Conservation (phyloP, 2,888 invertebrate genomes). For the Pachycephus smyrnensis region DNA sequence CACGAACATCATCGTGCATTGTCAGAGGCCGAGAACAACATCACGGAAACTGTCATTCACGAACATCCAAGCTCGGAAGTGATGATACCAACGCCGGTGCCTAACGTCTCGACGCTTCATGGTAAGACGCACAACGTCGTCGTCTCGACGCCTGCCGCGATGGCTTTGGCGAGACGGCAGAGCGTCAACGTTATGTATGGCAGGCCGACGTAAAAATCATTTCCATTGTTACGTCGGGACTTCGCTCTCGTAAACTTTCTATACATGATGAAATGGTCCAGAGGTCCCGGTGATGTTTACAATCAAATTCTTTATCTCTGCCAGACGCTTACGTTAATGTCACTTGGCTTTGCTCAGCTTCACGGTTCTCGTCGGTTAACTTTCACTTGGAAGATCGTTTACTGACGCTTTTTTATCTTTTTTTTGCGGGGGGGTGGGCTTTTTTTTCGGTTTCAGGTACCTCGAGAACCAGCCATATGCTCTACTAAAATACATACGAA, state of each 20-base stretch:
- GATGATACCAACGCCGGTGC: constrained; percentile 16
- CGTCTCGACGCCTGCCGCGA: constrained; percentile 15
- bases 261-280: background rate
- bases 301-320: background rate
- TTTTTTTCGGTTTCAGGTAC: constrained; percentile 25
- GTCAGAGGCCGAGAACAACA: constrained; percentile 55
- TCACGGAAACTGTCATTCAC: constrained; percentile 59
- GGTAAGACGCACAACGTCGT: constrained; percentile 24
- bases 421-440: background rate
- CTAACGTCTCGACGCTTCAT: constrained; percentile 25
- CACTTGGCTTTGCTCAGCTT: background rate
- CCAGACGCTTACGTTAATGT: background rate
- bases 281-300: background rate
- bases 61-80: constrained; percentile 42
- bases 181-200: constrained; percentile 29
- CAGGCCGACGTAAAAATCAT: constrained; percentile 27
- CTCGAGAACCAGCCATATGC: constrained; percentile 42
- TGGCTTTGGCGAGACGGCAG: constrained; percentile 14
- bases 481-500: constrained; percentile 30
- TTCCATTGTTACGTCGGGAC: background rate
- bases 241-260: background rate
- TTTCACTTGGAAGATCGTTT: background rate
- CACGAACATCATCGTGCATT: constrained; percentile 44
- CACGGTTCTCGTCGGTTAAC: background rate
- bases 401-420: background rate